Evolutionary conservation across 2,797 vertebrate genomes (phyloP), one percentile per base, ranked within the genome.

Genomic region (Smutsia temminckii): DNA sequence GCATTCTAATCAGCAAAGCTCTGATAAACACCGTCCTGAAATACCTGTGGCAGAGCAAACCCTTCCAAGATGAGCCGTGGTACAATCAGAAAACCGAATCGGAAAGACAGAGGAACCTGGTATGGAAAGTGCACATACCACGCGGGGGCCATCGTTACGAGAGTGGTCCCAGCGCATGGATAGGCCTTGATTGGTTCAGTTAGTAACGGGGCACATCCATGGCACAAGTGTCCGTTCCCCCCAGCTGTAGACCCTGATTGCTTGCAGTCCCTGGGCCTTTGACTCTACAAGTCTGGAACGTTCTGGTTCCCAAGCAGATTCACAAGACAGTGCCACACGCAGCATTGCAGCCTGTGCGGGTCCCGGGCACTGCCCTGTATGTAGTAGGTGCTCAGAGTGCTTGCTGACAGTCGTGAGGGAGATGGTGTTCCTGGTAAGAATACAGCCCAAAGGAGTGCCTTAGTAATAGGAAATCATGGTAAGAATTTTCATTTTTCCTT

Each of bases 1-100:
- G 99, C 97, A 99, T 99, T 94, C 99, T 99, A 66, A 98, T 99
- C 98, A 98, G 99, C 97, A 99, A 99, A 98, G 99, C 99, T 20
- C 72, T 99, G 94, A 98, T 99, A 98, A 99, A 99, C 98, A 99
- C 99, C 0, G 96, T 97, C 46, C 97, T 99, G 74, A 99, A 99
- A 89, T 99, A 99, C 1, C 98, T 98, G 49, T 99, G 99, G 99
- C 99, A 99, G 98, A 99, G 99, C 2, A 98, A 99, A 77, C 98
- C 99, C 2, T 98, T 98, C 98, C 98, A 98, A 96, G 99, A 99
- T 66, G 99, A 99, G 97, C 99, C 99, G 0, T 99, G 99, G 99
- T 99, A 99, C 98, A 99, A 99, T 97, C 97, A 98, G 89, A 99
- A 99, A 98, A 99, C 99, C 0, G 99, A 99, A 7, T 46, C 97